These are phyloP conservation scores for Porites lobata DNA, from an alignment of 92 coral and sea anemone genomes.

Conservation along the genomic window DNA sequence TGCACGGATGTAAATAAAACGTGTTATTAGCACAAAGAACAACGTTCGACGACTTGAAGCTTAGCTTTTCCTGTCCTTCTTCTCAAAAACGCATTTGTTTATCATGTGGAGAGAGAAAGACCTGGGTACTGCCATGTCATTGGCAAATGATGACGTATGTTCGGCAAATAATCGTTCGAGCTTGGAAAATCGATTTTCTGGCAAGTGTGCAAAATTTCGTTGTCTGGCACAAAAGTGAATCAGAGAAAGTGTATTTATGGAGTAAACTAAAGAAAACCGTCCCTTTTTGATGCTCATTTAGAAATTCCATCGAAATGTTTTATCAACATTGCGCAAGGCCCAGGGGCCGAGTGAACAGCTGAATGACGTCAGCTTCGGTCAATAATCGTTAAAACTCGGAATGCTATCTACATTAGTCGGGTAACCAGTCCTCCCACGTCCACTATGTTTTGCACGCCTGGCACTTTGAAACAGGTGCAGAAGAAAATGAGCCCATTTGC, in stretches of 20 bases:
- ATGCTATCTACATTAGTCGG: background rate
- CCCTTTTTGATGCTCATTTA: too few species aligned
- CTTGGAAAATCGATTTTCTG: too few species aligned
- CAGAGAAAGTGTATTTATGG: too few species aligned
- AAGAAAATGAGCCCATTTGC: background rate
- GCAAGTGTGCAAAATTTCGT: background rate
- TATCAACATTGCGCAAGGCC: too few species aligned
- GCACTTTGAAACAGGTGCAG: conserved; percentile 27
- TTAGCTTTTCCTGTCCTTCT: too few species aligned
- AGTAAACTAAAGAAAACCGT: too few species aligned
- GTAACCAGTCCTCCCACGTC: conserved; percentile 12
- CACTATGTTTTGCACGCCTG: background rate
- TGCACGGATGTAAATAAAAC: background rate
- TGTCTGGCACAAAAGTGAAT: too few species aligned
- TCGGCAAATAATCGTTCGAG: too few species aligned
- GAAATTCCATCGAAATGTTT: too few species aligned
- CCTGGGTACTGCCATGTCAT: conserved; percentile 37
- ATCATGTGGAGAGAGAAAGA: background rate
- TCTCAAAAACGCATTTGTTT: conserved; percentile 10
- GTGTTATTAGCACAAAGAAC: background rate
- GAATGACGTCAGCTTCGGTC: conserved; percentile 3
- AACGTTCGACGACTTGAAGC: background rate
- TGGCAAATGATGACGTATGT: background rate
- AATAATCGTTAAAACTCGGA: conserved; percentile 4
- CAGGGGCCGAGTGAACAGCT: background rate